phyloP scores from a whole-genome alignment of 2,888 invertebrate species.

The Hanleya hanleyi region DNA sequence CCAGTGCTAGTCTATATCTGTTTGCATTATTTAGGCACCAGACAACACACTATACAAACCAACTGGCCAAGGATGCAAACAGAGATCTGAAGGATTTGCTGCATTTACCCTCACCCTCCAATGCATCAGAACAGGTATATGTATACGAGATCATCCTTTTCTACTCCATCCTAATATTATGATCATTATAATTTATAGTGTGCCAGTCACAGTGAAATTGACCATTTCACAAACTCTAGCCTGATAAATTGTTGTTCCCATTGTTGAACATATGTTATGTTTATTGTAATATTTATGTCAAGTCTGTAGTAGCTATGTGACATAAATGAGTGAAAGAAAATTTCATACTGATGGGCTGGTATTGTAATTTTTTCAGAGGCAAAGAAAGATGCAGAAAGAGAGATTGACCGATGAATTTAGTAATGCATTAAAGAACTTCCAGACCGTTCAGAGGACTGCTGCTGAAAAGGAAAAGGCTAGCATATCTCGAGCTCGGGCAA shows the following conservation, averaged over 20 bases:
- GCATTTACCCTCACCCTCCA: conserved; percentile 58
- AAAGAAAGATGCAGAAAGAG: conserved; percentile 90
- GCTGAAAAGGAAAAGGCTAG: conserved; percentile 94
- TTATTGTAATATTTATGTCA: background rate
- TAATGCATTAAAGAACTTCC: conserved; percentile 88
- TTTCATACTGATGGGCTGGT: no score
- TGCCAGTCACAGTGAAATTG: no score
- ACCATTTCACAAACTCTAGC: no score
- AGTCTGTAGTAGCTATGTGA: no score
- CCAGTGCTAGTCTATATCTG: no score
- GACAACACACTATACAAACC: conserved; percentile 95
- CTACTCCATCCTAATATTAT: no score
- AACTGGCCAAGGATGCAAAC: conserved; percentile 93
- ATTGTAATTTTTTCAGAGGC: conserved; percentile 79
- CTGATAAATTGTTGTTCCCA: no score
- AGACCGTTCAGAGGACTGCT: conserved; percentile 86
- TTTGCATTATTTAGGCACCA: conserved; percentile 82
- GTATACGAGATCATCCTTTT: no score
- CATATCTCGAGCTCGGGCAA: conserved; percentile 77
- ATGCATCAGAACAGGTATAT: conserved; percentile 67
- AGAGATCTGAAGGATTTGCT: conserved; percentile 86
- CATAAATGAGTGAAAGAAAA: no score
- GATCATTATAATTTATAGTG: no score
- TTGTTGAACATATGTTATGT: background rate
- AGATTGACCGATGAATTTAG: conserved; percentile 94